phyloP scores from a whole-genome alignment of 1,140 invertebrate species.

The Condylostylus longicornis region DNA sequence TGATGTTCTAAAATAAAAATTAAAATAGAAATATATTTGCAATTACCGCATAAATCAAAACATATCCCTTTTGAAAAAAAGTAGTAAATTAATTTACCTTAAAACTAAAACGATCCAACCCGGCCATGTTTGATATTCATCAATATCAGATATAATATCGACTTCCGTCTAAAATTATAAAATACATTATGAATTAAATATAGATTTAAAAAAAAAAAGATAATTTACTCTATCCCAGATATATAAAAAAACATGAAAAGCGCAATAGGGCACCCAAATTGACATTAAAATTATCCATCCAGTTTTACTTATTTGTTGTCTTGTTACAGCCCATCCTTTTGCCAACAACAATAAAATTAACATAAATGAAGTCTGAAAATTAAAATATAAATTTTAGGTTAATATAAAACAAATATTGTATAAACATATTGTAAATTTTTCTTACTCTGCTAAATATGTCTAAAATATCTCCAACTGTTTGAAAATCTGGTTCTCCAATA shows the following conservation, averaged over 20 bases:
- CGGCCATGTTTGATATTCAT: conserved; percentile 94
- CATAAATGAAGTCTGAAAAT: conserved; percentile 79
- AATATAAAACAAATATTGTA: background rate
- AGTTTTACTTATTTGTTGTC: conserved; percentile 71
- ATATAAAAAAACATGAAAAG: conserved; percentile 82
- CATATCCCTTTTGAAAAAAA: background rate
- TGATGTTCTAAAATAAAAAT: conserved; percentile 48
- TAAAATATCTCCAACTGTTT: conserved; percentile 76
- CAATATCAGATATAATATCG: conserved; percentile 88
- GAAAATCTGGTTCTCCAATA: conserved; percentile 60
- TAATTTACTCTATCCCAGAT: conserved; percentile 84
- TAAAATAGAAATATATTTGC: background rate
- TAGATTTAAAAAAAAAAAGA: background rate
- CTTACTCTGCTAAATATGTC: conserved; percentile 76
- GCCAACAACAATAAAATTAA: conserved; percentile 81
- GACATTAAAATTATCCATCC: conserved; percentile 56
- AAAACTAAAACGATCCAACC: conserved; percentile 77
- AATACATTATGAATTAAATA: background rate
- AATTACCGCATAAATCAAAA: background rate
- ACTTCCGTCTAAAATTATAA: conserved; percentile 66
- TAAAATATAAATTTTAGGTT: conserved; percentile 5
- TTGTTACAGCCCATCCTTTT: conserved; percentile 93
- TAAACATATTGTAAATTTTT: conserved; percentile 8
- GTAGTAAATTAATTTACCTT: conserved; percentile 12
- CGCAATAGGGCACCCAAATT: conserved; percentile 81